Base-by-base conservation (phyloP, 2,888 invertebrate species). In the Diarsia brunnea region DNA sequence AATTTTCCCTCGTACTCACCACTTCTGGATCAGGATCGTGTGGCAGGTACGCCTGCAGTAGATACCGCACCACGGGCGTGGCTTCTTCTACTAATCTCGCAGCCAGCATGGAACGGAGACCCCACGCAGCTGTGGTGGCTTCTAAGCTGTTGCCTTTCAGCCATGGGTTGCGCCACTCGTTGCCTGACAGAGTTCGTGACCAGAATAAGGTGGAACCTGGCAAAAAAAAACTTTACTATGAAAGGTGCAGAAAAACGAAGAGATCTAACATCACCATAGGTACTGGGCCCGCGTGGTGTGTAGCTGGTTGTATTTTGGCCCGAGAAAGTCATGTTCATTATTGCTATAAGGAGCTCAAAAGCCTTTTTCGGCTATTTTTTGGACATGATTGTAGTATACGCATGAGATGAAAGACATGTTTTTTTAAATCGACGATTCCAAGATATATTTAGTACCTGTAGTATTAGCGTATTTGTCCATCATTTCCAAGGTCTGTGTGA, bases 91-190 rank as follows among this genome's bases (percentile, higher is more conserved):
- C 67, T 24, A 94, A 91, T 31, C 93, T 90, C 43, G 93, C 91
- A 2, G 91, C 96, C 21, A 97, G 90, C 91, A 97, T 97, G 0
- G 98, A 97, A 73, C 99, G 96, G 74, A 99, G 95, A 0, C 98
- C 98, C 93, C 99, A 99, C 0, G 99, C 98, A 0, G 99, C 99
- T 87, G 98, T 98, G 93, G 98, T 98, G 8, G 99, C 96, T 86
- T 94, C 95, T 53, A 95, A 79, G 71, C 93, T 95, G 90, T 95
- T 96, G 73, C 91, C 93, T 49, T 87, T 90, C 81, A 94, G 89
- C 95, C 96, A 96, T 0, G 96, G 96, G 88, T 96, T 97, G 63
- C 94, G 93, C 94, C 94, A 94, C 85, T 96, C 96, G 0, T 91
- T 88, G 7, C 93, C 94, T 0, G 91, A 84, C 2, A 95, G 81